Conservation (phyloP, 92 coral and sea anemone genomes). For the Chrysogorgia sp. region DNA sequence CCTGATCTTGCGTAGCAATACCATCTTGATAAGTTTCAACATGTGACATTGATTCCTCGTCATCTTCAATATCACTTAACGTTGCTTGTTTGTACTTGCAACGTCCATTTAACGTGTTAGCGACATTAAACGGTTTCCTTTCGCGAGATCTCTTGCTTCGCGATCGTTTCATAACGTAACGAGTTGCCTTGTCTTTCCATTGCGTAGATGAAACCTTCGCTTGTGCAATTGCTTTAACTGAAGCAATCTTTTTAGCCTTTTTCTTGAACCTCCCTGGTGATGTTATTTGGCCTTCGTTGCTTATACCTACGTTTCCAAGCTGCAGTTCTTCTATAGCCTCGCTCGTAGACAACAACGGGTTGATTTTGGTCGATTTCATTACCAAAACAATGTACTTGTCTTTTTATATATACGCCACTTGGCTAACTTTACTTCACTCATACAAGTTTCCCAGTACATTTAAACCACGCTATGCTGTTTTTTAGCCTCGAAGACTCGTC, state of each 20-base stretch:
- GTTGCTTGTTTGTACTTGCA: constrained; percentile 51
- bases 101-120: constrained; percentile 41
- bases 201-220: constrained; percentile 72
- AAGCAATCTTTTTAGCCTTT: constrained; percentile 59
- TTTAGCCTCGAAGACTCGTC: too few relatives aligned
- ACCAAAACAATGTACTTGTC: too few relatives aligned
- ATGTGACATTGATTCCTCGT: neutral
- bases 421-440: too few relatives aligned
- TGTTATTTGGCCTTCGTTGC: neutral
- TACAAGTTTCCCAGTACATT: too few relatives aligned
- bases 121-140: constrained; percentile 29
- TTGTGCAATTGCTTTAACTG: constrained; percentile 61
- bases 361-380: too few relatives aligned
- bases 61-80: constrained; percentile 38
- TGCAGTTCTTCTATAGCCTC: neutral
- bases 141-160: constrained; percentile 19
- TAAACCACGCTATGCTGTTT: too few relatives aligned
- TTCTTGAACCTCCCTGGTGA: constrained; percentile 10
- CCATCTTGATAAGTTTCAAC: constrained; percentile 27
- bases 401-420: too few relatives aligned
- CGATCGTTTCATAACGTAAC: constrained; percentile 27
- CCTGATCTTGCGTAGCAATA: neutral
- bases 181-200: constrained; percentile 74
- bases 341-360: neutral
- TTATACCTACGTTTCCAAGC: neutral